Conservation (phyloP, 2,797 vertebrate genomes). For the Phoebastria nigripes region DNA sequence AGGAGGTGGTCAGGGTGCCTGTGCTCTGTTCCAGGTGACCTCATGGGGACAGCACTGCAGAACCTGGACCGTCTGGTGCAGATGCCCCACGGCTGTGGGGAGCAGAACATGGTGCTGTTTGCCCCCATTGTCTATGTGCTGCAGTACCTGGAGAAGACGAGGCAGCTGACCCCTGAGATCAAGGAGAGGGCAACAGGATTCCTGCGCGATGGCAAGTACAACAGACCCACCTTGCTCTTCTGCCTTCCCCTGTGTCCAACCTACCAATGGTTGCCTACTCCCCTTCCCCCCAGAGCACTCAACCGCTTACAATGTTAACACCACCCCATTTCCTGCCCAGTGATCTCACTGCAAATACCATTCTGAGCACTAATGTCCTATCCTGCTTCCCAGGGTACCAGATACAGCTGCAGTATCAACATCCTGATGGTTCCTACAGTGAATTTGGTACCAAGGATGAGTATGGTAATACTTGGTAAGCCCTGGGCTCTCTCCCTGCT, state of each 20-base stretch:
- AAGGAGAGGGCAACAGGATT: background rate
- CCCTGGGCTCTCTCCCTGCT: background rate
- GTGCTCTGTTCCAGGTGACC: slow-evolving; percentile 34
- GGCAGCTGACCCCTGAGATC: slow-evolving; percentile 10
- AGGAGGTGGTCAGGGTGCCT: background rate
- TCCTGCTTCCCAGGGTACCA: slow-evolving; percentile 54
- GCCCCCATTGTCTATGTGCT: background rate
- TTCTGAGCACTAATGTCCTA: background rate
- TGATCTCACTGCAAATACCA: background rate
- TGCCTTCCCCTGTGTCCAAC: background rate
- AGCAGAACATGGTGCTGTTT: slow-evolving; percentile 55
- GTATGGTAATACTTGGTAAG: slow-evolving; percentile 64
- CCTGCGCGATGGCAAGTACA: slow-evolving; percentile 16
- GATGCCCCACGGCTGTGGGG: slow-evolving; percentile 53
- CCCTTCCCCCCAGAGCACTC: background rate
- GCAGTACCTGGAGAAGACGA: slow-evolving; percentile 3
- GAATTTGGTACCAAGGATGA: slow-evolving; percentile 51
- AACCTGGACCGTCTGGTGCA: slow-evolving; percentile 43
- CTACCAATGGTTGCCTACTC: background rate
- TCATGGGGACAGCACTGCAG: background rate
- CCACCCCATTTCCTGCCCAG: background rate
- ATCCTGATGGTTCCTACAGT: slow-evolving; percentile 63
- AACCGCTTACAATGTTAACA: no score
- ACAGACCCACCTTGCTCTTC: background rate
- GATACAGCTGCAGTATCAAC: slow-evolving; percentile 62